phyloP scores from a whole-genome alignment of 2,888 invertebrate species.

The Lamellibrachia satsuma region DNA sequence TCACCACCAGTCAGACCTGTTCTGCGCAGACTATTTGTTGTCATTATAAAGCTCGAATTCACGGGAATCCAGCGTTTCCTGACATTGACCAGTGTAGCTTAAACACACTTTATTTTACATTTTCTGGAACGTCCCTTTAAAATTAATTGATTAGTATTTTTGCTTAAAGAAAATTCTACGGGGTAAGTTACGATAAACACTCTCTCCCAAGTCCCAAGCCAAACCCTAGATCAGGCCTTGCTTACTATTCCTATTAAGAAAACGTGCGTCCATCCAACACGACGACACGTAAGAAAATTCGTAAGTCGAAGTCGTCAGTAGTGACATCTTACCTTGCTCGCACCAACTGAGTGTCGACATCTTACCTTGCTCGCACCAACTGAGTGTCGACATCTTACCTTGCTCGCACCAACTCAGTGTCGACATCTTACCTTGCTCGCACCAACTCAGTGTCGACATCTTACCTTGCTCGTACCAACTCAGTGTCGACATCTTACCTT shows the following conservation, averaged over 20 bases:
- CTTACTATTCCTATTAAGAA: neutral
- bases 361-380: too few species aligned
- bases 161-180: neutral
- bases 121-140: neutral
- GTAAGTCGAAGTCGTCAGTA: neutral
- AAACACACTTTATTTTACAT: neutral
- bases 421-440: too few species aligned
- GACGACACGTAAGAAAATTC: neutral
- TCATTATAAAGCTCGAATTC: neutral
- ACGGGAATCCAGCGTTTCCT: too few species aligned
- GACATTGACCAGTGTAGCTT: neutral
- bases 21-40: neutral
- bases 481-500: too few species aligned
- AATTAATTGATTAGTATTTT: neutral
- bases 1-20: too few species aligned
- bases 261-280: neutral
- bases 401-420: too few species aligned
- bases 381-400: too few species aligned
- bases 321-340: neutral
- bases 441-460: too few species aligned
- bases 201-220: neutral
- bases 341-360: neutral
- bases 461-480: too few species aligned
- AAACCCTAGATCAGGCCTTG: neutral
- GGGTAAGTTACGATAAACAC: neutral